These are phyloP conservation scores for Oreotragus oreotragus DNA, from an alignment of 2,113 vertebrate species.

Conservation along the genomic window DNA sequence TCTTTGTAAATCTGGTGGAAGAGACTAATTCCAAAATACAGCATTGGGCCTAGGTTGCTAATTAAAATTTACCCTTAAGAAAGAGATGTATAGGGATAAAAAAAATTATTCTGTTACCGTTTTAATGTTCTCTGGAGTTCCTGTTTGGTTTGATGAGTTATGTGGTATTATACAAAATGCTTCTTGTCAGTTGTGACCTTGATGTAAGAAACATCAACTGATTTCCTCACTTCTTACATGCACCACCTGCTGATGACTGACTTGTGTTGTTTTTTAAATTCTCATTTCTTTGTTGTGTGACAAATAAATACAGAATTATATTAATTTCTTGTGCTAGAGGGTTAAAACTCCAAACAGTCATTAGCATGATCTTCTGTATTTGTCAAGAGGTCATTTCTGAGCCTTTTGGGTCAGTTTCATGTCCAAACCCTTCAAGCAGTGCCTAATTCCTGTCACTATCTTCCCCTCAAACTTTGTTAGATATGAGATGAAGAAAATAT, in stretches of 20 bases:
- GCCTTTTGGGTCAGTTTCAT: background rate
- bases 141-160: background rate
- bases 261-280: background rate
- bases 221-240: background rate
- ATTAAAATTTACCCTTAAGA: slow-evolving; percentile 37
- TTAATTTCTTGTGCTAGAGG: background rate
- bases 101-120: background rate
- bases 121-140: background rate
- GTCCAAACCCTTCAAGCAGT: background rate
- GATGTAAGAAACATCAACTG: background rate
- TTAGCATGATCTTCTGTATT: slow-evolving; percentile 18
- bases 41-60: background rate
- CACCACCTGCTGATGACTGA: background rate
- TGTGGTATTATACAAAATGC: background rate
- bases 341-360: background rate
- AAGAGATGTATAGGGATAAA: background rate
- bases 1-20: background rate
- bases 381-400: background rate
- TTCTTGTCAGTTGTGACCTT: background rate
- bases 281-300: background rate
- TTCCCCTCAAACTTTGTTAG: background rate
- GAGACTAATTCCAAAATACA: slow-evolving; percentile 11
- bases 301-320: slow-evolving; percentile 16
- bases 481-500: background rate
- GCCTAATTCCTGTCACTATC: background rate